Percentiles rank a stretch among this genome's conserved stretches.
phyloP scores from a whole-genome alignment of 2,113 vertebrate genomes.

The Odocoileus hemionus region DNA sequence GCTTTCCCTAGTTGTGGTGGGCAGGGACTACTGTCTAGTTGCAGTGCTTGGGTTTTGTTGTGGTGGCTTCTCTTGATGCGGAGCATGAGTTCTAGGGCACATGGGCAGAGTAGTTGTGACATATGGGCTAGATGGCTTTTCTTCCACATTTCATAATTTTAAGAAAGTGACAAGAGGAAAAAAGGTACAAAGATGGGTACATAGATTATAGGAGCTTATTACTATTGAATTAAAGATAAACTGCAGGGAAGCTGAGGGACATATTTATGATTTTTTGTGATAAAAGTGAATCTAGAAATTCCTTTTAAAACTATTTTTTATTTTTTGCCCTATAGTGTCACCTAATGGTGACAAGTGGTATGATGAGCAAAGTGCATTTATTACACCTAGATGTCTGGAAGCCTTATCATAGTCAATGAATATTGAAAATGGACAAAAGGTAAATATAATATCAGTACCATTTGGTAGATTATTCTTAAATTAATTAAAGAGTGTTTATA shows the following conservation, averaged over 20 bases:
- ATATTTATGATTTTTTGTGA: background rate
- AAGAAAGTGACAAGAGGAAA: background rate
- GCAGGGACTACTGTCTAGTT: background rate
- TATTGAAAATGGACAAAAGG: background rate
- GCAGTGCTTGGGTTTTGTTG: background rate
- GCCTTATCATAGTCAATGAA: background rate
- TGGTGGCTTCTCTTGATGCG: background rate
- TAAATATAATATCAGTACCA: background rate
- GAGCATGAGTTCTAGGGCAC: background rate
- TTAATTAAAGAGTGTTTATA: background rate
- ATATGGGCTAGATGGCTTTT: background rate
- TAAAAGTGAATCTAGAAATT: background rate
- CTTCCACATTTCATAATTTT: background rate
- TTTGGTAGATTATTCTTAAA: background rate
- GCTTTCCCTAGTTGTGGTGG: background rate
- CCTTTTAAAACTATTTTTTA: background rate
- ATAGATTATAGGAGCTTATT: background rate
- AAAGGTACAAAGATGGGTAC: background rate
- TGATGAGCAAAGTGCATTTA: background rate
- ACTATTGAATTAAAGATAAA: background rate
- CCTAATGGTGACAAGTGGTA: slow-evolving; percentile 31
- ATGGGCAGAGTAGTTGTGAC: background rate
- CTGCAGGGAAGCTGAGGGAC: background rate
- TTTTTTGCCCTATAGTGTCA: slow-evolving; percentile 52
- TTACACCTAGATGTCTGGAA: background rate